Evolutionary conservation across 1,140 invertebrate genomes (phyloP).

Genomic region (Drosophila subobscura): DNA sequence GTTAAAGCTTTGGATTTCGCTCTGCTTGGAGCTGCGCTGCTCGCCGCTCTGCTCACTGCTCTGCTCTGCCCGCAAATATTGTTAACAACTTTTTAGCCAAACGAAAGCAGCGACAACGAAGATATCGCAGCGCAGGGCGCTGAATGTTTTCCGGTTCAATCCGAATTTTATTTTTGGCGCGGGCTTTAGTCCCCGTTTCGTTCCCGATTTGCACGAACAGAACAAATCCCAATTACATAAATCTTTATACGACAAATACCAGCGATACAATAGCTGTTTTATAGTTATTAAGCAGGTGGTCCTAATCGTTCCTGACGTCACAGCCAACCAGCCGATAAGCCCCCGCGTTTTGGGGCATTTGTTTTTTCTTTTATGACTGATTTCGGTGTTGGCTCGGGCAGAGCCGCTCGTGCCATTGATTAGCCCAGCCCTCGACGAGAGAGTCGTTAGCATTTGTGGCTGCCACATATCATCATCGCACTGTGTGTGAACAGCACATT

Average conservation of each 20-base stretch:
- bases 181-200: constrained; percentile 11
- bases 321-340: constrained; percentile 31
- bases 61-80: constrained; percentile 39
- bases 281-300: constrained; percentile 15
- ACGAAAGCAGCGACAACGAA: constrained; percentile 29
- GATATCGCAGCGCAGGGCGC: neutral
- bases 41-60: constrained; percentile 42
- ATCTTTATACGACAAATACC: constrained; percentile 5
- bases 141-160: constrained; percentile 69
- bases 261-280: constrained; percentile 2
- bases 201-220: constrained; percentile 20
- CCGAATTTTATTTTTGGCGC: constrained; percentile 37
- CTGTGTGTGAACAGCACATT: constrained; percentile 23
- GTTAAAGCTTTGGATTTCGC: constrained; percentile 72
- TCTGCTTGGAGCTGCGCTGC: neutral
- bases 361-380: constrained; percentile 9
- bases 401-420: constrained; percentile 74
- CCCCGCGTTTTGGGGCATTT: neutral
- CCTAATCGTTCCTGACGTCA: constrained; percentile 60
- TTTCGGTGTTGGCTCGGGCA: neutral
- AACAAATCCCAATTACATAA: constrained; percentile 33
- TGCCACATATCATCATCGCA: constrained; percentile 8
- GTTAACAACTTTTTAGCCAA: constrained; percentile 78
- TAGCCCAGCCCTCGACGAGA: constrained; percentile 22
- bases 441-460: neutral